Conservation (phyloP, 2,888 invertebrate species). For the Pristionchus japonicus region DNA sequence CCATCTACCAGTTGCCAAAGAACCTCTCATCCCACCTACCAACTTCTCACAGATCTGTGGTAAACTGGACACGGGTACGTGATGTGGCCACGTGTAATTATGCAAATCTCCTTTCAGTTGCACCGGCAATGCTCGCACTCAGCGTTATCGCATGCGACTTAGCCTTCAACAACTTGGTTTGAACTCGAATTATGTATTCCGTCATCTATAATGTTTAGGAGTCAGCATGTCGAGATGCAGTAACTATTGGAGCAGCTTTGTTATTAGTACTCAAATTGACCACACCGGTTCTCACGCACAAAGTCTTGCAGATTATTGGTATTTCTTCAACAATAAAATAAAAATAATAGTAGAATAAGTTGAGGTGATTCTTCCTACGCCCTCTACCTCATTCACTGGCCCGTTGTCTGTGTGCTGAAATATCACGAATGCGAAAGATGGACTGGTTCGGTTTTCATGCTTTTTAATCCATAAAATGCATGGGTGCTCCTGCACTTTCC, state of each 20-base stretch:
- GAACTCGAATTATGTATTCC: neutral
- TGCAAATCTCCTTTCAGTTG: neutral
- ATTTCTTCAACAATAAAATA: neutral
- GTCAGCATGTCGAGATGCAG: neutral
- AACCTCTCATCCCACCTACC: neutral
- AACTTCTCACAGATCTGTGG: neutral
- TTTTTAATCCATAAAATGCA: too few species aligned
- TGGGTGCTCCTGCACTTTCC: too few species aligned
- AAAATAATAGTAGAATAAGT: neutral
- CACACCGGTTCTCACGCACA: neutral
- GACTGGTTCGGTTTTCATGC: neutral
- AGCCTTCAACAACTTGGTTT: slow-evolving; percentile 2
- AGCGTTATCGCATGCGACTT: neutral
- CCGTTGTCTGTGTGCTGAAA: neutral
- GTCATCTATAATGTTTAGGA: neutral
- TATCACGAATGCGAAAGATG: neutral
- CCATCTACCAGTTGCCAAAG: neutral
- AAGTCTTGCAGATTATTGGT: neutral
- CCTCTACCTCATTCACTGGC: slow-evolving; percentile 42
- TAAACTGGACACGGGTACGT: neutral
- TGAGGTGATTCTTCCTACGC: slow-evolving; percentile 28
- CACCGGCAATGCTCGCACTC: neutral
- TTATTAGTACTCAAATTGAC: neutral
- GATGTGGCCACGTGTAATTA: neutral
- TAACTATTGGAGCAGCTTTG: neutral